Base-by-base conservation (phyloP, 2,113 vertebrate species). In the Neofelis nebulosa region DNA sequence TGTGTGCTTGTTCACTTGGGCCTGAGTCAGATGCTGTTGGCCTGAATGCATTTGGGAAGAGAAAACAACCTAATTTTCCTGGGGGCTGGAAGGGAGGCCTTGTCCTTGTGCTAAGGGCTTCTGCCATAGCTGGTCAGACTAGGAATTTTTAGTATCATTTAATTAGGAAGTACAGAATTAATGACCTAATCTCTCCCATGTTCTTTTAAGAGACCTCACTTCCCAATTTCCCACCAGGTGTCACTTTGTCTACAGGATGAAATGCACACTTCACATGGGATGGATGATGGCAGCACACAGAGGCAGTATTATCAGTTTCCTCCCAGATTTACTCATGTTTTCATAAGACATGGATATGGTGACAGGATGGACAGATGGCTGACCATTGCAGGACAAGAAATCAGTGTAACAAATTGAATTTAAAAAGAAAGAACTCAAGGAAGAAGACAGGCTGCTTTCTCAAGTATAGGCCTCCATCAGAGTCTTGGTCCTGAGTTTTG, bases 111-210 rank as follows among this genome's bases (percentile, higher is more conserved):
- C 36, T 81, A 41, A 41, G 63, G 71, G 33, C 50, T 68, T 90
- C 69, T 79, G 41, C 79, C 55, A 3, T 25, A 55, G 12, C 69
- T 83, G 69, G 63, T 74, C 92, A 94, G 18, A 31, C 33, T 79
- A n/a, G 74, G 36, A 50, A 63, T n/a, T 96, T 79, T 94, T 94
- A 45, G 48, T 15, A 38, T 91, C 69, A 11, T 78, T 94, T 88
- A 87, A 91, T 61, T 86, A 80, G 74, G 41, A 87, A 82, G 86
- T 36, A 27, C 76, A 89, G 91, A 92, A 50, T 73, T 29, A 92
- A 36, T 78, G 66, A 36, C 74, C 73, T 73, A 4, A 71, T 91
- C 68, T 89, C n/a, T 31, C 10, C 55, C 55, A 41, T 65, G 5
- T 38, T 91, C 57, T 89, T 69, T 71, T 36, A 87, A 87, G 55